These are phyloP conservation scores for Anthopleura xanthogrammica DNA, from an alignment of 92 coral and sea anemone genomes.

Conservation along the genomic window DNA sequence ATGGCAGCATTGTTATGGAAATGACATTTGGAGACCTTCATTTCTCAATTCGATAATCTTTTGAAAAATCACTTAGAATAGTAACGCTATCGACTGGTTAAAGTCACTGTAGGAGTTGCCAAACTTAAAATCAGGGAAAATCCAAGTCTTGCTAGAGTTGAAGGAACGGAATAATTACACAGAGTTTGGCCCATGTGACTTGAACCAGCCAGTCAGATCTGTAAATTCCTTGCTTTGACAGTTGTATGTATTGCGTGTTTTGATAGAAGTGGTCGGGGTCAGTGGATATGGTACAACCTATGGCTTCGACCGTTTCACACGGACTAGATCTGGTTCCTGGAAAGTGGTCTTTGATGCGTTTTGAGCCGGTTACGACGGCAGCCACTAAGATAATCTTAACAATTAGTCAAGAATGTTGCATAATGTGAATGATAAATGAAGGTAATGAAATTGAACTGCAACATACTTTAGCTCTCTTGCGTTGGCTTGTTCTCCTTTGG, in stretches of 20 bases:
- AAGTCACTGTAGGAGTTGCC: neutral
- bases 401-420: conserved; percentile 75
- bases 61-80: conserved; percentile 3
- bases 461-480: conserved; percentile 99
- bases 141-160: neutral
- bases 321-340: conserved; percentile 32
- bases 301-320: conserved; percentile 19
- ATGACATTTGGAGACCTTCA: conserved; percentile 5
- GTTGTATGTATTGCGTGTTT: conserved; percentile 32
- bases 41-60: conserved; percentile 6
- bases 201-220: conserved; percentile 45
- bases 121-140: neutral
- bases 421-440: conserved; percentile 76
- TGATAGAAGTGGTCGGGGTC: conserved; percentile 30
- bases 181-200: conserved; percentile 63
- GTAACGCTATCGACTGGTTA: neutral
- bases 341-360: conserved; percentile 14
- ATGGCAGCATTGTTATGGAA: conserved; percentile 24
- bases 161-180: conserved; percentile 21
- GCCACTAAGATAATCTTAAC: conserved; percentile 38
- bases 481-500: conserved; percentile 90
- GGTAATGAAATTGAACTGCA: conserved; percentile 64
- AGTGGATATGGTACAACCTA: conserved; percentile 26
- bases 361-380: neutral
- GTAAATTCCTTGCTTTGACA: conserved; percentile 52